These are phyloP conservation scores for Agriopis leucophaearia DNA, from an alignment of 2,888 invertebrate genomes.

Conservation along the genomic window DNA sequence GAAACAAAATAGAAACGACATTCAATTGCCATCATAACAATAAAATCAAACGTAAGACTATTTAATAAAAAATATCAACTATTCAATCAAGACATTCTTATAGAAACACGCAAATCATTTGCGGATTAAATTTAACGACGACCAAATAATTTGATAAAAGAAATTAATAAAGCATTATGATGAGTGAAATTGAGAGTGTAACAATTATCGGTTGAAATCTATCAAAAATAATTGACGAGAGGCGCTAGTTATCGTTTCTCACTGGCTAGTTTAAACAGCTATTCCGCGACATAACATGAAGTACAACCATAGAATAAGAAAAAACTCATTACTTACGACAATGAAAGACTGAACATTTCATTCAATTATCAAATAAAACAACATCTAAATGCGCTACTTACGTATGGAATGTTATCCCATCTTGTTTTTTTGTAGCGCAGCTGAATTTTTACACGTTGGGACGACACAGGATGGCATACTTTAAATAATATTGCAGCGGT, in stretches of 20 bases:
- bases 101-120: slow-evolving; percentile 26
- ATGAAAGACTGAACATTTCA: too few species aligned
- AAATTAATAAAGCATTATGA: slow-evolving; percentile 53
- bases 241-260: slow-evolving; percentile 26
- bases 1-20: slow-evolving; percentile 11
- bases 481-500: too few species aligned
- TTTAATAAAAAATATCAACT: slow-evolving; percentile 32
- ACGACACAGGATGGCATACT: too few species aligned
- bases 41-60: slow-evolving; percentile 20
- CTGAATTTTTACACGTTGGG: too few species aligned
- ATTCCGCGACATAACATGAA: slow-evolving; percentile 5
- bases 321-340: too few species aligned
- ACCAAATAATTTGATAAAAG: slow-evolving; percentile 54
- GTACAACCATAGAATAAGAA: too few species aligned
- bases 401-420: too few species aligned
- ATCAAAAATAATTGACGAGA: slow-evolving; percentile 38
- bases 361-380: too few species aligned
- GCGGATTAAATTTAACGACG: slow-evolving; percentile 43
- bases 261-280: slow-evolving; percentile 11
- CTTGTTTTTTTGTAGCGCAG: too few species aligned
- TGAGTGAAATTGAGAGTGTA: slow-evolving; percentile 44
- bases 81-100: slow-evolving; percentile 24
- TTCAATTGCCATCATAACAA: slow-evolving; percentile 20
- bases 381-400: too few species aligned
- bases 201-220: slow-evolving; percentile 39